phyloP scores from a whole-genome alignment of 2,113 vertebrate species.

The Hyperopisus bebe region DNA sequence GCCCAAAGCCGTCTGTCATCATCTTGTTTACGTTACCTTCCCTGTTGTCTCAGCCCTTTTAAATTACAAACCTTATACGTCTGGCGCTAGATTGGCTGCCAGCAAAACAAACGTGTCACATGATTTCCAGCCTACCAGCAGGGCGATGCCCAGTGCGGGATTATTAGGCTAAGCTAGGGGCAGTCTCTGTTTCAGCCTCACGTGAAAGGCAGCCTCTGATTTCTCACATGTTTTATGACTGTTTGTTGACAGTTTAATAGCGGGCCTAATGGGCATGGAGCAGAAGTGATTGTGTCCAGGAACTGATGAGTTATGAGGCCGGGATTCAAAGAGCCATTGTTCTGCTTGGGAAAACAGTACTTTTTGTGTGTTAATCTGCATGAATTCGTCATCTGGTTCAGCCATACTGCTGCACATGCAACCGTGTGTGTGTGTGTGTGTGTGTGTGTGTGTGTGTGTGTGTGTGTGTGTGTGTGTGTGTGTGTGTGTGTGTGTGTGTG shows the following conservation, averaged over 20 bases:
- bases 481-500: background rate
- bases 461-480: background rate
- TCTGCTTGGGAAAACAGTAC: background rate
- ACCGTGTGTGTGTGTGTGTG: background rate
- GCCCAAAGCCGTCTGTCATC: constrained; percentile 13
- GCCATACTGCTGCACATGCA: background rate
- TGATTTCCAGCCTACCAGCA: background rate
- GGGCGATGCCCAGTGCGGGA: background rate
- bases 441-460: background rate
- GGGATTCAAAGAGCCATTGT: background rate
- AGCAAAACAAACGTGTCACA: constrained; percentile 7
- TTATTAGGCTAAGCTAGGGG: background rate
- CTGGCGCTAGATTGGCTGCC: constrained; percentile 5
- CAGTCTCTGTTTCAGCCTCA: background rate
- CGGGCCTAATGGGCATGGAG: background rate
- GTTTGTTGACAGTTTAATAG: constrained; percentile 2
- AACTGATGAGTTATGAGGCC: background rate
- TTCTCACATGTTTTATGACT: background rate
- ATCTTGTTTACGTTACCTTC: background rate
- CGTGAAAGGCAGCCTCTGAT: background rate
- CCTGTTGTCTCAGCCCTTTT: constrained; percentile 19
- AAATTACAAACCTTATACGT: constrained; percentile 30
- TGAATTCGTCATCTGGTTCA: background rate
- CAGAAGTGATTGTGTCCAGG: constrained; percentile 5
- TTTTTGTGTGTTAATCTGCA: background rate